Base-by-base conservation (phyloP, 2,797 vertebrate genomes). In the Epinephelus awoara region DNA sequence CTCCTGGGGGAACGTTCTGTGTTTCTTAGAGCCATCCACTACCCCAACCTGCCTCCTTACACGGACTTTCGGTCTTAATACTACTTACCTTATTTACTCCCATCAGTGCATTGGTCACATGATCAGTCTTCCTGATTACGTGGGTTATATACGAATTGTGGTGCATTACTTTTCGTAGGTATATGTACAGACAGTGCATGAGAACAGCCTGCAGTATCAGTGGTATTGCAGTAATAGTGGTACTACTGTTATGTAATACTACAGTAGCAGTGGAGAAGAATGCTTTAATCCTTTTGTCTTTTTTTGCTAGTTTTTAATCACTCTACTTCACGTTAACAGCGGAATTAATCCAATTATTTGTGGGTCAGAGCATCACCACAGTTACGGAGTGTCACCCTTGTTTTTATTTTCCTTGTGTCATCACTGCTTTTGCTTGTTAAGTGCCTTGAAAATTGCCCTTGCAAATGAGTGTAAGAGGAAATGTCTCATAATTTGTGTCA, bases 351-450 rank as follows among this genome's bases (percentile, higher is more conserved):
- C 2, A 38, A 17, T 52, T 70, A 46, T 67, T 38, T 38, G 10
- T 38, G 15, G 15, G 34, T 65, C 46, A 47, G 42, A 70, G 46
- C 49, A 29, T 66, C 23, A n/a, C 11, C 3, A 2, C 51, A 57
- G 3, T 55, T 67, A 62, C 23, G n/a, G 13, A 38, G 46, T 1
- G 5, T 49, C 25, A 65, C 5, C 44, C n/a, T 73, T 57, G 3
- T 54, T 74, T 67, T 55, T 29, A 21, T 75, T 74, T 62, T 65
- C 2, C 0, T 6, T 71, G 23, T 46, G 40, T 52, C 23, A 0
- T 54, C 15, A 49, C 65, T 61, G 40, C 17, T n/a, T 42, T 57
- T 67, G 29, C 29, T 68, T 72, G 6, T 62, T 67, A 55, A 71
- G n/a, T 54, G 64, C 44, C 64, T 61, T 15, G 7, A 69, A 51